Conservation (phyloP, 2,797 vertebrate genomes). For the Acanthis flammea region DNA sequence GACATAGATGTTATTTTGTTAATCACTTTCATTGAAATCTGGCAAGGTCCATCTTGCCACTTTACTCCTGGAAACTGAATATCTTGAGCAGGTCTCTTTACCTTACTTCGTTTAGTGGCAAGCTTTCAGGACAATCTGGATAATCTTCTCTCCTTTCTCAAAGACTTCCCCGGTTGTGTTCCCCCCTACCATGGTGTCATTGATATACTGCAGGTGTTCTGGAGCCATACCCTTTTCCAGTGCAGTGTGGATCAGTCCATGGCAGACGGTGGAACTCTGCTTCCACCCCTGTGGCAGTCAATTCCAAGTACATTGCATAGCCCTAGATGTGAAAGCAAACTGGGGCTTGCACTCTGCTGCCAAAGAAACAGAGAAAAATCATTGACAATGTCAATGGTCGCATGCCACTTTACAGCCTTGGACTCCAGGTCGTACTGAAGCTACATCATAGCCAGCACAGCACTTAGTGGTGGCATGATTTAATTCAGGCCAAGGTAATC, state of each 20-base stretch:
- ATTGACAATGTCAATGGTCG: rapidly evolving
- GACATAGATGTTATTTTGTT: not conserved
- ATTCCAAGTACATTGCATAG: rapidly evolving
- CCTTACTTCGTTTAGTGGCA: not conserved
- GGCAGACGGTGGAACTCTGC: not conserved
- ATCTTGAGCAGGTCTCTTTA: not conserved
- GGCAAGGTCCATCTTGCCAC: not conserved
- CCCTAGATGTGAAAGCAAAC: not conserved
- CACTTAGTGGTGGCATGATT: not conserved
- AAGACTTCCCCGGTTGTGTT: not conserved
- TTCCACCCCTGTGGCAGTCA: not conserved
- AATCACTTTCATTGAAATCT: not conserved
- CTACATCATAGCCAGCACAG: not conserved
- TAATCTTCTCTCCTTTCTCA: not conserved
- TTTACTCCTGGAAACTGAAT: not conserved
- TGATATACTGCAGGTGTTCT: not conserved
- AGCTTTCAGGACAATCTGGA: not conserved
- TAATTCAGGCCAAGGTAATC: not conserved
- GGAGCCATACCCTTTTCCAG: not conserved
- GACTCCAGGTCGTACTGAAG: not conserved
- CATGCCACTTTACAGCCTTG: not conserved
- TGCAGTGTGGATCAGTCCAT: not conserved
- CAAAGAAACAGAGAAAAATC: not conserved
- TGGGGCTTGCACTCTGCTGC: not conserved
- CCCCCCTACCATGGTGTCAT: too few relatives aligned